Percentiles rank a stretch among this genome's conserved stretches.
These are phyloP conservation scores for Teleopsis dalmanni DNA, from an alignment of 1,140 invertebrate species.

Conservation along the genomic window DNA sequence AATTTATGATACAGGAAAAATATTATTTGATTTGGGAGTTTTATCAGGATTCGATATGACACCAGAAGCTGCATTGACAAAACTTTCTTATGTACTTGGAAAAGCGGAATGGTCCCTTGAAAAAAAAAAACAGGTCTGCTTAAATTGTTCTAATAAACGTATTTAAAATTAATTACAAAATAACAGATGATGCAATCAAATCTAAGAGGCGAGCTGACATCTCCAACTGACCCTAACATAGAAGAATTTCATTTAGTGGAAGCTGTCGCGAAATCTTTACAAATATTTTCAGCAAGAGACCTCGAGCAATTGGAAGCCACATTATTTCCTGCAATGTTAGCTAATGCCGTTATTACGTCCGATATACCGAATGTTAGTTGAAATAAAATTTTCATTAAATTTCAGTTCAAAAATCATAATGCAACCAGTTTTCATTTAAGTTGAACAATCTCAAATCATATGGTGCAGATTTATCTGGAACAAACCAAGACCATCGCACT, in stretches of 20 bases:
- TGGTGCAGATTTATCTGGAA: constrained; percentile 66
- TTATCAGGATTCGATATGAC: constrained; percentile 92
- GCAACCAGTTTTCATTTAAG: constrained; percentile 17
- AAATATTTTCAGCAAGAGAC: constrained; percentile 61
- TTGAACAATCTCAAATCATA: constrained; percentile 45
- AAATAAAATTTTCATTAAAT: not conserved
- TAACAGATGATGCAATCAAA: constrained; percentile 75
- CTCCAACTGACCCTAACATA: constrained; percentile 39
- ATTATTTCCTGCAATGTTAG: constrained; percentile 71
- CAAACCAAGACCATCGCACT: constrained; percentile 71
- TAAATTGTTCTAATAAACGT: too few species aligned
- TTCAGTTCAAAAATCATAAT: too few species aligned
- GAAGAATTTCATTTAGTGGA: constrained; percentile 52
- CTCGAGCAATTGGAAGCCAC: constrained; percentile 61
- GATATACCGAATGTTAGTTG: constrained; percentile 51
- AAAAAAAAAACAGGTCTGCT: constrained; percentile 64
- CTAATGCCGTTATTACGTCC: constrained; percentile 60
- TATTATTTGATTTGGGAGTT: constrained; percentile 60
- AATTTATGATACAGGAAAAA: constrained; percentile 75
- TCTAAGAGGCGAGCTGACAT: constrained; percentile 54
- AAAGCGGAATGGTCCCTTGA: constrained; percentile 69
- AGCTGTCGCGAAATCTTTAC: constrained; percentile 57
- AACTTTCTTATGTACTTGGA: constrained; percentile 83
- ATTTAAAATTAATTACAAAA: too few species aligned
- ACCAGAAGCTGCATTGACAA: constrained; percentile 85